phyloP scores from a whole-genome alignment of 1,140 invertebrate species.

The Meloidogyne floridensis region DNA sequence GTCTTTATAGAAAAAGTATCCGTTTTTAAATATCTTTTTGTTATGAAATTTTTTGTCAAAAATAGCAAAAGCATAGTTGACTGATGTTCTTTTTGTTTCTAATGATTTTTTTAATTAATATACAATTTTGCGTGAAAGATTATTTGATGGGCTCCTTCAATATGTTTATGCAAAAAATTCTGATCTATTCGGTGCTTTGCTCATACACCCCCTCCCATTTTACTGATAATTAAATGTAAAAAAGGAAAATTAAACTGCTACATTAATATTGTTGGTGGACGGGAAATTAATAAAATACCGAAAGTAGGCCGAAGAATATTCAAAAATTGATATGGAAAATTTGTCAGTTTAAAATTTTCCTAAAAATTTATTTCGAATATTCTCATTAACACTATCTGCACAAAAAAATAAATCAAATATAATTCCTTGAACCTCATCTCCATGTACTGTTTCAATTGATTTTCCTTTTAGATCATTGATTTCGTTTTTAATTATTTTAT shows the following conservation, averaged over 20 bases:
- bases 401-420: slow-evolving; percentile 18
- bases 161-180: not conserved
- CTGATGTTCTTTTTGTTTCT: not conserved
- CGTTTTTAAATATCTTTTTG: not conserved
- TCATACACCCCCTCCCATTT: no score
- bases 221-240: no score
- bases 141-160: not conserved
- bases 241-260: no score
- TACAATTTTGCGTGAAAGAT: no score
- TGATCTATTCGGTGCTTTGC: no score
- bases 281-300: no score
- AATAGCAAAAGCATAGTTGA: not conserved
- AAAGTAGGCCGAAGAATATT: no score
- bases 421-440: not conserved
- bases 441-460: no score
- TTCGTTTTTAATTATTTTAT: no score
- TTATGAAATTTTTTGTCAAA: slow-evolving; percentile 3
- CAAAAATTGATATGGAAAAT: no score
- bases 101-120: slow-evolving; percentile 3
- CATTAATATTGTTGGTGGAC: no score
- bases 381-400: slow-evolving; percentile 7
- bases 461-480: no score
- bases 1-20: not conserved
- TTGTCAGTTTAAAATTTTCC: not conserved
- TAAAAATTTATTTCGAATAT: slow-evolving; percentile 12